Base-by-base conservation (phyloP, 2,888 invertebrate species). In the Callyntrura sp. region DNA sequence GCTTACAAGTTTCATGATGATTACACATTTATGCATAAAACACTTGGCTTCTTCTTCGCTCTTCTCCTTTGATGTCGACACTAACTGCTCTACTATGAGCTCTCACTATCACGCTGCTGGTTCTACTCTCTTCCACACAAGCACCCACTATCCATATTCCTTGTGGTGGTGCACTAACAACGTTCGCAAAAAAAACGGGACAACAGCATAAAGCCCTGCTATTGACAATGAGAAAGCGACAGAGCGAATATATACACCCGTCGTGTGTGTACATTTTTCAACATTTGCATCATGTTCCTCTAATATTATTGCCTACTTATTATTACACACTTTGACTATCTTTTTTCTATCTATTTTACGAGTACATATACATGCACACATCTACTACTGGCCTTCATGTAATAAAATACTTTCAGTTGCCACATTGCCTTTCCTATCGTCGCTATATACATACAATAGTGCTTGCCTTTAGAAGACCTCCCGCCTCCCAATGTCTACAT, bases 191-290 rank as follows among this genome's bases (percentile, higher is more conserved):
- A 76, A 51, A 76, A 14, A 76, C 51, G 35, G 6, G 35, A 35
- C 35, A 35, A 51, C 51, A 76, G n/a, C n/a, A n/a, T n/a, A n/a
- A n/a, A 35, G 51, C 25, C 51, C 9, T 3, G 9, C n/a, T 76
- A 25, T 51, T 76, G 76, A 76, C 51, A 76, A 48, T 76, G 51
- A 76, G 76, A 76, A 76, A 76, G 51, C 76, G 76, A 76, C 76
- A 76, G 23, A 48, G 76, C 1, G n/a, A 51, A 68, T 45, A n/a
- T n/a, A n/a, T n/a, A 73, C 17, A 45, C 20, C 11, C 25, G 11
- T 4, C 23, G 45, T 43, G 6, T 6, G 45, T 43, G 6, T 6
- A 35, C 35, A 35, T 6, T 35, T 6, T 35, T 6, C 6, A 35
- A 6, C 35, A 35, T 6, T n/a, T 20, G 9, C 60, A 17, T 17